These are phyloP conservation scores for Timandra comae DNA, from an alignment of 2,888 invertebrate genomes.

Conservation along the genomic window DNA sequence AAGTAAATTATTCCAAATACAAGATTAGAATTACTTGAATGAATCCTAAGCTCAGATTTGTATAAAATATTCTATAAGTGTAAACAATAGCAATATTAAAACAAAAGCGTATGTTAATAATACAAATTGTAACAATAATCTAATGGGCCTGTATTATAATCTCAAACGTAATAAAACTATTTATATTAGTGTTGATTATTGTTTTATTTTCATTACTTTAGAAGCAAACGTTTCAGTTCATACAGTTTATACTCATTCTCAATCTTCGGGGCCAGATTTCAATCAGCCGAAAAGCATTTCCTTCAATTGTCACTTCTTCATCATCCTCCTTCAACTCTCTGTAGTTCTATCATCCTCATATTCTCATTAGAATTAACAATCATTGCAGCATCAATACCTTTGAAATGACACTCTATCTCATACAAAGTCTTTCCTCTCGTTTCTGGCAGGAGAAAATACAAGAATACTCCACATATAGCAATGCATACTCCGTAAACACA, in stretches of 20 bases:
- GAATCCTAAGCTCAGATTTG: constrained; percentile 20
- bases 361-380: constrained; percentile 33
- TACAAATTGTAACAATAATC: too few species aligned
- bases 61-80: neutral
- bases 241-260: too few species aligned
- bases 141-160: too few species aligned
- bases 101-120: too few species aligned
- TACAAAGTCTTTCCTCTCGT: constrained; percentile 81
- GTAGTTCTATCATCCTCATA: constrained; percentile 56
- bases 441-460: constrained; percentile 80
- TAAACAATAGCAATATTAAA: too few species aligned
- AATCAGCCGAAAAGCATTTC: constrained; percentile 44
- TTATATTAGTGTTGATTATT: too few species aligned
- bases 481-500: constrained; percentile 75
- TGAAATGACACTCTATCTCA: constrained; percentile 80
- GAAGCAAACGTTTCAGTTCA: too few species aligned
- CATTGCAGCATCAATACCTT: constrained; percentile 33
- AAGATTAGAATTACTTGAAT: constrained; percentile 14
- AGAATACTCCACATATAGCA: constrained; percentile 72
- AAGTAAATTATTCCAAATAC: constrained; percentile 12
- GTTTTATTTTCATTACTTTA: too few species aligned
- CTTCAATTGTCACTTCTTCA: constrained; percentile 21
- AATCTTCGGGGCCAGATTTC: constrained; percentile 37
- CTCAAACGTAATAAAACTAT: too few species aligned
- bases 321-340: constrained; percentile 61